A percentile compares a stretch with the other conserved stretches of the same genome.
Conservation (phyloP, 1,140 invertebrate species). For the Calycopis cecrops region DNA sequence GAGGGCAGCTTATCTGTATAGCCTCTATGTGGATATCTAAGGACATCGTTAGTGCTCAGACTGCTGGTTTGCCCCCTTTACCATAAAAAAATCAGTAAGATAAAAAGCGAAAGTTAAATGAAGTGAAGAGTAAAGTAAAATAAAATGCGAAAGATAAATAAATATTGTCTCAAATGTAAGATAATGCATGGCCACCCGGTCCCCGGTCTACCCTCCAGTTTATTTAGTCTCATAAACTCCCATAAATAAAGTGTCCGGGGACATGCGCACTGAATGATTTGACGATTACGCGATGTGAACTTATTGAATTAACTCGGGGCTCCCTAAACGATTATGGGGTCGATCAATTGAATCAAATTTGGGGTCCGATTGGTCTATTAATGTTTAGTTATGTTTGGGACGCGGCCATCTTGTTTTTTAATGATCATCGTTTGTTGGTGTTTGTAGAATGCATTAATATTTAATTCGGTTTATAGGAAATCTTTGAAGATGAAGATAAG, state of each 20-base stretch:
- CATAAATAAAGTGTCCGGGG: slow-evolving; percentile 25
- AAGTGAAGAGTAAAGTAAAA: too few relatives aligned
- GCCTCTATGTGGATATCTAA: too few relatives aligned
- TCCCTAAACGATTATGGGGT: not conserved
- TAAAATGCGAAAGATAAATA: too few relatives aligned
- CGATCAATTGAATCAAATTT: slow-evolving; percentile 4
- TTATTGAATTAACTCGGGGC: slow-evolving; percentile 42
- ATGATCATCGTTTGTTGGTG: too few relatives aligned
- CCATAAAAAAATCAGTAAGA: too few relatives aligned
- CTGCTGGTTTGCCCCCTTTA: too few relatives aligned
- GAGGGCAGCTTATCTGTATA: too few relatives aligned
- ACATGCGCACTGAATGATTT: slow-evolving; percentile 42
- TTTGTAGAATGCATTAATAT: too few relatives aligned
- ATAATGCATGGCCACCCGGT: not conserved
- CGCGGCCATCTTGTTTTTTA: slow-evolving; percentile 3
- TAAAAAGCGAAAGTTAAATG: too few relatives aligned
- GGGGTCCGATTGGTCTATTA: not conserved
- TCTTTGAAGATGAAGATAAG: too few relatives aligned
- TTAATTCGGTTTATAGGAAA: too few relatives aligned
- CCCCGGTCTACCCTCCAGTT: not conserved
- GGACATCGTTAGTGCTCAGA: too few relatives aligned
- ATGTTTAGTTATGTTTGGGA: not conserved
- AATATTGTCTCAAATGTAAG: not conserved
- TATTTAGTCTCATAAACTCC: slow-evolving; percentile 14
- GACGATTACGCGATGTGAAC: slow-evolving; percentile 43